Percentiles rank a stretch among this genome's conserved stretches.
Conservation (phyloP, 30 jellyfish, hydroid and myxozoan species). For the Hydra vulgaris region DNA sequence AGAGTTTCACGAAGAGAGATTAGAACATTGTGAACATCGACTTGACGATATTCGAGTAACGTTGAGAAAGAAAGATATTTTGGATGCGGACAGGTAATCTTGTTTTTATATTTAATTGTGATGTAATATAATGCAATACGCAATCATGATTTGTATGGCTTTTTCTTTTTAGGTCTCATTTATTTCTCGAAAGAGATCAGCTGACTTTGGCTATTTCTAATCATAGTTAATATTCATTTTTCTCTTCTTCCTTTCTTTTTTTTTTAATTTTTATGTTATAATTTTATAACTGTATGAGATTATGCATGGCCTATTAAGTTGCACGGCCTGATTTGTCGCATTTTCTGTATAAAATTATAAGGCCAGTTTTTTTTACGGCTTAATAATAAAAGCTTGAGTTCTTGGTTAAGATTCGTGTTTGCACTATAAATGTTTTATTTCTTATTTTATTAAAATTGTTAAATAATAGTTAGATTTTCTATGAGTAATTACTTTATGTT, state of each 20-base stretch:
- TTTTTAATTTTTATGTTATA: background rate
- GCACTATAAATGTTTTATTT: no score
- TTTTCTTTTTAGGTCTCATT: background rate
- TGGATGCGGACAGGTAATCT: background rate
- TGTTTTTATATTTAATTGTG: background rate
- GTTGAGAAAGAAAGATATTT: background rate
- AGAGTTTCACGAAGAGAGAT: conserved; percentile 7
- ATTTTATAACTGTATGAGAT: no score
- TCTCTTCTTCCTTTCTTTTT: background rate
- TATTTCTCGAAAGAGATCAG: background rate
- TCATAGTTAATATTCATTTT: background rate
- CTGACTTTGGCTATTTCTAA: background rate
- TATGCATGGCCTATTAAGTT: no score
- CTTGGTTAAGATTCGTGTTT: no score
- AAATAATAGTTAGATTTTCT: no score
- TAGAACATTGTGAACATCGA: conserved; percentile 11
- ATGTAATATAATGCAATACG: background rate
- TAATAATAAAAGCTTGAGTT: no score
- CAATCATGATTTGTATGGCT: no score
- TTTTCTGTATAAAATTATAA: no score
- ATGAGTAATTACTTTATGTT: no score
- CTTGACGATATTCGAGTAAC: background rate
- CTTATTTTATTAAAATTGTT: no score
- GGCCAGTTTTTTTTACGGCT: no score
- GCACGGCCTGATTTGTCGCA: no score